Percentiles rank a stretch among this genome's conserved stretches.
These are phyloP conservation scores for Saturnia pavonia DNA, from an alignment of 2,888 invertebrate species.

Conservation along the genomic window DNA sequence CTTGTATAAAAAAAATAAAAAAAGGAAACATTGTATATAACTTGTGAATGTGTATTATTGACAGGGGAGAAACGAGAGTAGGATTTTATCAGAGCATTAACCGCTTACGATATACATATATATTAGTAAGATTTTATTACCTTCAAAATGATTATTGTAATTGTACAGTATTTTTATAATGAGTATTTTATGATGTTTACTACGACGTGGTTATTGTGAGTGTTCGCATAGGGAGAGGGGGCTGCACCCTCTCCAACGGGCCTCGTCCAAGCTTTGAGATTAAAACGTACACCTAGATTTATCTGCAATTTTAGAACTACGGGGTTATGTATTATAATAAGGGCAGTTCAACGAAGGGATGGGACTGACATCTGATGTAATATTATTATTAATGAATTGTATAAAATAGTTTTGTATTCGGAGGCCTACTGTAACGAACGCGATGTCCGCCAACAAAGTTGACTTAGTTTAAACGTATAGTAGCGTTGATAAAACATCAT, in stretches of 20 bases:
- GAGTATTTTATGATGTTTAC: constrained; percentile 73
- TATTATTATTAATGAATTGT: constrained; percentile 75
- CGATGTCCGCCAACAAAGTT: constrained; percentile 74
- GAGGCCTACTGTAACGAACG: constrained; percentile 69
- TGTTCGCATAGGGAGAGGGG: constrained; percentile 11
- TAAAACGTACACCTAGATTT: constrained; percentile 68
- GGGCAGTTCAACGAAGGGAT: constrained; percentile 68
- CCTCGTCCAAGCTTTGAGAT: constrained; percentile 62
- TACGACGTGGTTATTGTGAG: constrained; percentile 35
- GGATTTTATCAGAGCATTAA: constrained; percentile 64
- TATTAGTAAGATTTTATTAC: constrained; percentile 68
- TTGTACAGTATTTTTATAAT: constrained; percentile 81
- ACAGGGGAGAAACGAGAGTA: constrained; percentile 54
- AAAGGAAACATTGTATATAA: constrained; percentile 75
- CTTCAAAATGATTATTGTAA: constrained; percentile 74
- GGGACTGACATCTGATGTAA: constrained; percentile 78
- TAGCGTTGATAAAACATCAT: no score
- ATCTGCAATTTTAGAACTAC: constrained; percentile 72
- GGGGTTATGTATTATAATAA: constrained; percentile 76
- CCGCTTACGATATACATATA: constrained; percentile 60
- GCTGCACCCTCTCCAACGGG: not conserved
- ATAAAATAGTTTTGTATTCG: constrained; percentile 70
- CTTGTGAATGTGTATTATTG: constrained; percentile 76
- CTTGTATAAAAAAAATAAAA: constrained; percentile 61
- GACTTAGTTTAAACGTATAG: constrained; percentile 66